These are phyloP conservation scores for Rotaria magnacalcarata DNA, from an alignment of 2,888 invertebrate genomes.

Conservation along the genomic window DNA sequence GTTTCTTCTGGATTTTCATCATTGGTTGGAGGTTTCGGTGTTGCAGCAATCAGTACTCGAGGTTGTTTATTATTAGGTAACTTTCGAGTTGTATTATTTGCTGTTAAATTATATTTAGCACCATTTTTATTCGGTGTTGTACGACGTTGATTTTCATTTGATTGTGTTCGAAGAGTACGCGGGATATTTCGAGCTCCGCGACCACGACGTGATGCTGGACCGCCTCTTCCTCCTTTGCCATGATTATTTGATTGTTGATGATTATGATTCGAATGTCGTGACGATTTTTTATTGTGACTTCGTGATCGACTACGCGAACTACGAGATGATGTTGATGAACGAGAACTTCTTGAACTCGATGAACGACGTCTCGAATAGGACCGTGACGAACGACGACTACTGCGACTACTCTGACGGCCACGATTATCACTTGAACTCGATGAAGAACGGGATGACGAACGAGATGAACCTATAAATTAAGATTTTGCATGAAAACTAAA, in stretches of 20 bases:
- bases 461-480: neutral
- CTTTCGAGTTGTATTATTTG: neutral
- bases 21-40: neutral
- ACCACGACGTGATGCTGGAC: neutral
- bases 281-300: neutral
- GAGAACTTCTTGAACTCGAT: constrained; percentile 3
- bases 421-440: constrained; percentile 15
- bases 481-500: neutral
- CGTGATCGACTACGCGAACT: constrained; percentile 11
- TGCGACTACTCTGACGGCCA: neutral
- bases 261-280: neutral
- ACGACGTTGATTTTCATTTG: neutral
- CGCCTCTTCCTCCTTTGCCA: neutral
- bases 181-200: neutral
- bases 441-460: constrained; percentile 1
- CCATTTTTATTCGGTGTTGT: neutral
- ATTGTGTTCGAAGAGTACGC: neutral
- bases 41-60: neutral
- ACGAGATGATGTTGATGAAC: neutral
- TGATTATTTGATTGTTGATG: neutral
- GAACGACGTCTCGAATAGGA: neutral
- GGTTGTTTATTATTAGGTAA: constrained; percentile 23
- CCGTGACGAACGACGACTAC: neutral
- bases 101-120: neutral
- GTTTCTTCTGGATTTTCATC: neutral